phyloP scores from a whole-genome alignment of 2,797 vertebrate species.

The Squalus acanthias region DNA sequence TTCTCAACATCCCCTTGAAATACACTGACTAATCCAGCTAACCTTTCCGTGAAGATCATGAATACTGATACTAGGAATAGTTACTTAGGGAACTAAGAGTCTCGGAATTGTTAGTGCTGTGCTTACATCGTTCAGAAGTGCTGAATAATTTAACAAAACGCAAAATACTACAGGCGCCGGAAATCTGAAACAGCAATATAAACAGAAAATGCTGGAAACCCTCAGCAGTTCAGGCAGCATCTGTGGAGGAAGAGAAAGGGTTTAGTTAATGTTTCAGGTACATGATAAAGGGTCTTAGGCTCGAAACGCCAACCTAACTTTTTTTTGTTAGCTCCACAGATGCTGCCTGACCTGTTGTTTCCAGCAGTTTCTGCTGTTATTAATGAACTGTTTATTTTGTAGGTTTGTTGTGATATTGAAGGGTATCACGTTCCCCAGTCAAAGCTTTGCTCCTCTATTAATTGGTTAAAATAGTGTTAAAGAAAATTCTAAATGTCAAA shows the following conservation, averaged over 20 bases:
- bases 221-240: neutral
- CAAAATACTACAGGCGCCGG: neutral
- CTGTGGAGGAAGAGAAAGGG: neutral
- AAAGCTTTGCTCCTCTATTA: neutral
- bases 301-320: neutral
- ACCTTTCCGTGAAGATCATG: neutral
- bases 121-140: neutral
- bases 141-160: conserved; percentile 35
- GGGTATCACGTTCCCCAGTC: no score
- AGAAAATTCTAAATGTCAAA: neutral
- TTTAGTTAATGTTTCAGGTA: neutral
- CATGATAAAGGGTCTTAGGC: neutral
- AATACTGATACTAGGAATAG: neutral
- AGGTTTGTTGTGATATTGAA: neutral
- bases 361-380: neutral
- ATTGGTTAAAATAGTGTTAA: neutral
- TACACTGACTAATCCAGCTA: neutral
- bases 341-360: neutral
- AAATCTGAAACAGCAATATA: neutral
- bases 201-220: neutral
- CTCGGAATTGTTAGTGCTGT: neutral
- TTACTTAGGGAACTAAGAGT: neutral
- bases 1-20: neutral
- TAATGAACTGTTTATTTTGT: neutral
- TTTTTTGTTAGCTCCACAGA: neutral